Percentiles rank a stretch among this genome's conserved stretches.
Conservation (phyloP, 2,113 vertebrate species). For the Rynchops niger region DNA sequence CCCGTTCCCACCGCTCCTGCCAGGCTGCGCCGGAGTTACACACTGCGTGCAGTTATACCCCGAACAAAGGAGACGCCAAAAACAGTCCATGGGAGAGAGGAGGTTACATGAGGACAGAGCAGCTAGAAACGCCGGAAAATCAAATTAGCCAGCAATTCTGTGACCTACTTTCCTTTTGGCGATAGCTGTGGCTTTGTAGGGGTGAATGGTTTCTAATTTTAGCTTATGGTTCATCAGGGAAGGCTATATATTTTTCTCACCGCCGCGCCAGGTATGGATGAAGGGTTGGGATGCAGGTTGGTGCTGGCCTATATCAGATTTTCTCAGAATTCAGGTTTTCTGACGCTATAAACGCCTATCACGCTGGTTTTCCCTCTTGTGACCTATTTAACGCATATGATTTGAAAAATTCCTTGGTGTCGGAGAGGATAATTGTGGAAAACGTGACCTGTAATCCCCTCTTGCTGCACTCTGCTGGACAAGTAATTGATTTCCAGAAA, state of each 20-base stretch:
- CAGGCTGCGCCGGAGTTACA: neutral
- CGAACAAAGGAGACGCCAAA: neutral
- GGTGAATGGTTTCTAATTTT: slow-evolving; percentile 67
- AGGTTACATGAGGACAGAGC: slow-evolving; percentile 49
- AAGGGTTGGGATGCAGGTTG: neutral
- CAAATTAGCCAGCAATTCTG: slow-evolving; percentile 49
- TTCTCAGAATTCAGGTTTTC: neutral
- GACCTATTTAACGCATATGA: neutral
- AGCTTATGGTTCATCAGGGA: slow-evolving; percentile 40
- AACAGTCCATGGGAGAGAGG: neutral
- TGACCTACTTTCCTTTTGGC: slow-evolving; percentile 67
- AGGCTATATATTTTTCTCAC: neutral
- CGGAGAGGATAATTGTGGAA: neutral
- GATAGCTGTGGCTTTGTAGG: slow-evolving; percentile 50
- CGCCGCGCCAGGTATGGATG: rapidly evolving
- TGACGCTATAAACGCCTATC: neutral
- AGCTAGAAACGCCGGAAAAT: slow-evolving; percentile 41
- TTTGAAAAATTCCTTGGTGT: neutral
- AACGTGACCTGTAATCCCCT: slow-evolving; percentile 29
- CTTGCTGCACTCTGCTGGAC: slow-evolving; percentile 29
- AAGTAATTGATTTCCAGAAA: slow-evolving; percentile 23
- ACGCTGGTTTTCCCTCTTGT: neutral
- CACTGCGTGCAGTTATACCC: neutral
- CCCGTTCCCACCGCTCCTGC: slow-evolving; percentile 38
- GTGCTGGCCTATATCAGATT: rapidly evolving